phyloP scores from a whole-genome alignment of 2,888 invertebrate genomes.

The Cantharis nigra region DNA sequence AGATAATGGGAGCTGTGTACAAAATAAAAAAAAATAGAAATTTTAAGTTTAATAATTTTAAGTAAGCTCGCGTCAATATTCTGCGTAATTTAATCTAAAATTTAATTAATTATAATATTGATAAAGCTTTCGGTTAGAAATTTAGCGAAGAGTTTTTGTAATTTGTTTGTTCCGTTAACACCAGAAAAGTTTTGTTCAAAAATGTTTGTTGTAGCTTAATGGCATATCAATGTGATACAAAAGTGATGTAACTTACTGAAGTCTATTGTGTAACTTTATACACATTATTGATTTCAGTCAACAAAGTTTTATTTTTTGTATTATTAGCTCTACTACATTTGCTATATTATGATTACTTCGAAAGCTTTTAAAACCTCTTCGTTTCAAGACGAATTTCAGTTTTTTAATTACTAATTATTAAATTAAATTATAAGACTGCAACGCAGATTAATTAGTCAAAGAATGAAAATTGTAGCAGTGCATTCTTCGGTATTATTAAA shows the following conservation, averaged over 20 bases:
- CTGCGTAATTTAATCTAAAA: background rate
- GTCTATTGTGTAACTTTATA: constrained; percentile 29
- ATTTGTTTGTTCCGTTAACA: background rate
- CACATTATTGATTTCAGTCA: constrained; percentile 28
- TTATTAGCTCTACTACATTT: constrained; percentile 13
- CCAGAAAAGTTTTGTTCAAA: background rate
- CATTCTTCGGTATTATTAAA: background rate
- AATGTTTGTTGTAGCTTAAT: background rate
- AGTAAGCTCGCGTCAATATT: background rate
- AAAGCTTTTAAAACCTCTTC: background rate
- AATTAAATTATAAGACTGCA: background rate
- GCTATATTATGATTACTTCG: background rate
- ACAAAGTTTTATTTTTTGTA: constrained; percentile 17
- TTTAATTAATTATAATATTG: background rate
- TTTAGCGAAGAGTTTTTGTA: background rate
- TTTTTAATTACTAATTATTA: background rate
- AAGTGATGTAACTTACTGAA: constrained; percentile 21
- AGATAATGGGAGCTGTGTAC: background rate
- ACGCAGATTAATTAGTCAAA: background rate
- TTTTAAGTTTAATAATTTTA: background rate
- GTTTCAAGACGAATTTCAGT: background rate
- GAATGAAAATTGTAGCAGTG: background rate
- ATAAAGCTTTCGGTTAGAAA: background rate
- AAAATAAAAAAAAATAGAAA: background rate
- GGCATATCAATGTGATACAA: background rate